phyloP scores from a whole-genome alignment of 2,888 invertebrate genomes.

The Scaptomyza flava region DNA sequence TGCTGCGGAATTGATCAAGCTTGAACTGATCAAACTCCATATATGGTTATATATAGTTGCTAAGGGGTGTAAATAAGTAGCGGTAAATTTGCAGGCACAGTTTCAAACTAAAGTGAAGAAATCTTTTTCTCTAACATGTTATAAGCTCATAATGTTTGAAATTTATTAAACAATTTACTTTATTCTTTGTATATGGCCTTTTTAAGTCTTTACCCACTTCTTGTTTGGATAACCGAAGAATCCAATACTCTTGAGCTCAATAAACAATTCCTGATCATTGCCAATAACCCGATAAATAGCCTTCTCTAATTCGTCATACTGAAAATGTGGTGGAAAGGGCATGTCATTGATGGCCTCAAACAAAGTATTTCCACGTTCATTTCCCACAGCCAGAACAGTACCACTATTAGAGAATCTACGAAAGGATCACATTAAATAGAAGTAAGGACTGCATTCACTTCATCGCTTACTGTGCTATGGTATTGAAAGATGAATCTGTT shows the following conservation, averaged over 20 bases:
- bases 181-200: neutral
- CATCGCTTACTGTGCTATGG: constrained; percentile 64
- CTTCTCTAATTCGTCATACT: constrained; percentile 87
- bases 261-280: constrained; percentile 87
- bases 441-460: constrained; percentile 50
- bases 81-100: constrained; percentile 14
- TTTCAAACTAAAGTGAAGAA: constrained; percentile 2
- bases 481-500: constrained; percentile 73
- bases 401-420: constrained; percentile 88
- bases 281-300: constrained; percentile 88
- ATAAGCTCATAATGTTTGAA: neutral
- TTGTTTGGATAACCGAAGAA: constrained; percentile 79
- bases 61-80: constrained; percentile 18
- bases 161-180: neutral
- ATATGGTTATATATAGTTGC: constrained; percentile 19
- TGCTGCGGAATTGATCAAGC: constrained; percentile 41
- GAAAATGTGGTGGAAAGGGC: constrained; percentile 90
- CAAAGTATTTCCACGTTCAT: constrained; percentile 88
- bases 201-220: constrained; percentile 8
- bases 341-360: constrained; percentile 90
- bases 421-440: neutral
- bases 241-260: constrained; percentile 87
- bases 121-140: constrained; percentile 9
- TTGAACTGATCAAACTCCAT: constrained; percentile 37
- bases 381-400: constrained; percentile 89